Evolutionary conservation across 2,113 vertebrate species (phyloP).

Genomic region (Sinocyclocheilus grahami): DNA sequence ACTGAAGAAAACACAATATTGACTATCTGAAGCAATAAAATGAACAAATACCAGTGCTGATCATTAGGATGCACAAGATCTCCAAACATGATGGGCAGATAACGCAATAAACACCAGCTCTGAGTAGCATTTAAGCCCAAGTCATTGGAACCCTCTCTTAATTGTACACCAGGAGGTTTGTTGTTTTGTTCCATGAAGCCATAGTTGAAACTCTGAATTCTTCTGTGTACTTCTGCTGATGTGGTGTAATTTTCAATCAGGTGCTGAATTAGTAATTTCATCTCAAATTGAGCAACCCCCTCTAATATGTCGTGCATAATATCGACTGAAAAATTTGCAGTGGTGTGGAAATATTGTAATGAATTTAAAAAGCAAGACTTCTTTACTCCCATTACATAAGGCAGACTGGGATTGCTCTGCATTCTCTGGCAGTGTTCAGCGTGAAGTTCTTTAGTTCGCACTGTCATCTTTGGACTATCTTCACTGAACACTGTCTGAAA

Average conservation of each 20-base stretch:
- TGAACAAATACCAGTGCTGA: constrained; percentile 51
- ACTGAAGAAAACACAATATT: too few relatives aligned
- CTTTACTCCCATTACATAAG: constrained; percentile 55
- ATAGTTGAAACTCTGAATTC: constrained; percentile 11
- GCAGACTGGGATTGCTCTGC: constrained; percentile 45
- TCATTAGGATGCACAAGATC: constrained; percentile 52
- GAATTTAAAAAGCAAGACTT: constrained; percentile 49
- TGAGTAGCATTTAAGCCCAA: constrained; percentile 47
- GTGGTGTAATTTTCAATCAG: constrained; percentile 5
- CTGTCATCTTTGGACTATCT: neutral
- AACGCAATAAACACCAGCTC: constrained; percentile 51
- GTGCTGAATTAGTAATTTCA: neutral
- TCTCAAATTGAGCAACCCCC: neutral
- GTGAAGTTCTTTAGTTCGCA: neutral
- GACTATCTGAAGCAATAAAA: constrained; percentile 39
- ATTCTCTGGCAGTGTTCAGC: neutral
- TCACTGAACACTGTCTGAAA: neutral
- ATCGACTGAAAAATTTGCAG: constrained; percentile 50
- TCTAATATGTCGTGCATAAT: constrained; percentile 58
- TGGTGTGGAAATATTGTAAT: constrained; percentile 41
- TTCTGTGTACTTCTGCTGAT: neutral
- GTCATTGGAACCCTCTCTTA: constrained; percentile 51
- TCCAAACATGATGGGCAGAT: constrained; percentile 54
- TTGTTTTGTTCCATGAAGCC: constrained; percentile 21
- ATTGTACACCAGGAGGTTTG: constrained; percentile 34